These are phyloP conservation scores for Plodia interpunctella DNA, from an alignment of 1,140 invertebrate species.

Conservation along the genomic window DNA sequence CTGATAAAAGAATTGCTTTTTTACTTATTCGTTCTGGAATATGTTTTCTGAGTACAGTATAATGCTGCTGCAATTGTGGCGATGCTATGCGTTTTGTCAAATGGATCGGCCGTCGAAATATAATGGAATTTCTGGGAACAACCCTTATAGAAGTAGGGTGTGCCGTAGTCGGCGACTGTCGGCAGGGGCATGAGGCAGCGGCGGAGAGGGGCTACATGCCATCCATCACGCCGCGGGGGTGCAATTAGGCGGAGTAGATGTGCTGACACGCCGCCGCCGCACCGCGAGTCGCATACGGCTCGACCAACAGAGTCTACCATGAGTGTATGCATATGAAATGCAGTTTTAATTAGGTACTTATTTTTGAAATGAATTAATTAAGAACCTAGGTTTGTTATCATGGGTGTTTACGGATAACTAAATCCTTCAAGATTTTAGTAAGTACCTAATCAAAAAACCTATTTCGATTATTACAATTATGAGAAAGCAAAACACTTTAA, in stretches of 20 bases:
- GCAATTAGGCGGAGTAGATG: constrained; percentile 55
- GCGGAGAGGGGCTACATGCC: constrained; percentile 27
- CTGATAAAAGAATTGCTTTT: background rate
- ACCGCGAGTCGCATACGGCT: constrained; percentile 39
- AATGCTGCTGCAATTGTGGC: constrained; percentile 35
- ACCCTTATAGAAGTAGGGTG: constrained; percentile 62
- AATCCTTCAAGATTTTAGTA: no score
- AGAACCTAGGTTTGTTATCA: no score
- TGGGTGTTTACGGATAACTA: no score
- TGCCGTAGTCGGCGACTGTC: constrained; percentile 34
- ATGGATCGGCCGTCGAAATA: constrained; percentile 46
- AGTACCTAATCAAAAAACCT: background rate
- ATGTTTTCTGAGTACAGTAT: constrained; percentile 25
- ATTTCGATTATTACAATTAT: background rate
- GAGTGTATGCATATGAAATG: constrained; percentile 18
- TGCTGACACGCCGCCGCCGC: constrained; percentile 35
- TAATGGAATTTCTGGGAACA: constrained; percentile 75
- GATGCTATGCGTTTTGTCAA: constrained; percentile 44
- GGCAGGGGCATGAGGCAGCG: constrained; percentile 26
- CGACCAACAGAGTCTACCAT: constrained; percentile 29
- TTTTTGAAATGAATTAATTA: background rate
- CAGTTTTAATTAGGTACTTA: constrained; percentile 13
- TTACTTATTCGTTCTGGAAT: constrained; percentile 20
- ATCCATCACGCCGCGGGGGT: constrained; percentile 74
- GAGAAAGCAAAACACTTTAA: background rate